Evolutionary conservation across 2,113 vertebrate species (phyloP).

Genomic region (Pyxicephalus adspersus): DNA sequence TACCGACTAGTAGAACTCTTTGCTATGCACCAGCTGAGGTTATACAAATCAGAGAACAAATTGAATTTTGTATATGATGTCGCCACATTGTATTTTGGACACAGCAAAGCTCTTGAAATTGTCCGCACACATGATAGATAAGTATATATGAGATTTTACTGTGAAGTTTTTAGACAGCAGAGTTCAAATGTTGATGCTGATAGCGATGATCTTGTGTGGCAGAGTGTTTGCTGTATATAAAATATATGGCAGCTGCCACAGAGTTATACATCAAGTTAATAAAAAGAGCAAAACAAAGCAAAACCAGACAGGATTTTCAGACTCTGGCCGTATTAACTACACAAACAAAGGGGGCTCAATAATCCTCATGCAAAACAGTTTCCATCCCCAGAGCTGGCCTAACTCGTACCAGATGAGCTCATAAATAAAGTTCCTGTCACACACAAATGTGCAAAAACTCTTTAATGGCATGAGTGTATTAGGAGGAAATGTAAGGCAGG

Average conservation of each 20-base stretch:
- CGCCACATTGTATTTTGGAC: no score
- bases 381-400: slow-evolving; percentile 28
- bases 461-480: slow-evolving; percentile 37
- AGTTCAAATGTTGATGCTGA: no score
- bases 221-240: neutral
- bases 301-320: slow-evolving; percentile 33
- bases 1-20: no score
- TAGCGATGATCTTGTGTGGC: no score
- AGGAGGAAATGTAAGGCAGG: slow-evolving; percentile 24
- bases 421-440: slow-evolving; percentile 45
- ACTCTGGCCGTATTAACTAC: slow-evolving; percentile 18
- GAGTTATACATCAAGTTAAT: slow-evolving; percentile 24
- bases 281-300: slow-evolving; percentile 16
- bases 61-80: no score
- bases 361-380: slow-evolving; percentile 41
- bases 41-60: no score
- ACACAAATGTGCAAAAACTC: slow-evolving; percentile 19
- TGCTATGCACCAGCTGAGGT: no score
- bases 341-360: slow-evolving; percentile 38
- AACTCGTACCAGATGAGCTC: slow-evolving; percentile 46
- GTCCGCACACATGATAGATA: no score
- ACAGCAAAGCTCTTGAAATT: no score
- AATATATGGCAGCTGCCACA: neutral
- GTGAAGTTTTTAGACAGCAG: no score
- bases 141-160: no score